Base-by-base conservation (phyloP, 1,140 invertebrate species). In the Drosophila lacteicornis region DNA sequence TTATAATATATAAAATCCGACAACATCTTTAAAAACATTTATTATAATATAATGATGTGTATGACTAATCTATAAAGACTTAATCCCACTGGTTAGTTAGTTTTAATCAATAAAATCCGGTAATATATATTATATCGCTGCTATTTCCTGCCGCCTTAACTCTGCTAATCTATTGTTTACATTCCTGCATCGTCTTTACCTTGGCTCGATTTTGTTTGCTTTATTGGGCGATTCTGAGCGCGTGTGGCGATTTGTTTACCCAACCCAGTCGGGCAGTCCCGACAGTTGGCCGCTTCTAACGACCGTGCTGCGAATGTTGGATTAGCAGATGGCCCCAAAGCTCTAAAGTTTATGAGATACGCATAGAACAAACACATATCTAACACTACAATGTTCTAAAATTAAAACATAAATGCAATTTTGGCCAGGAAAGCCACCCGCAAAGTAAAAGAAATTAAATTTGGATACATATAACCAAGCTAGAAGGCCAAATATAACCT, bases 281-380 rank as follows among this genome's bases (percentile, higher is more conserved):
- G 17, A 27, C 47, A 49, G 33, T 56, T 55, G 51, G 50, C 19
- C 15, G 27, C 11, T 15, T 55, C 71, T 62, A 62, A 75, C 49
- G 57, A 63, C 36, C 70, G 69, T 62, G 69, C 40, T 47, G 49
- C 42, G 71, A 75, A 74, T 74, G 49, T 27, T 62, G 46, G 69
- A 75, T 75, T 62, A 75, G 47, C 71, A 75, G 71, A 75, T 75
- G 71, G 71, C 58, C 57, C 49, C 30, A 60, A 60, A 36, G 19
- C 40, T 19, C 22, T 8, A 22, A 30, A 25, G 47, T 62, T 55
- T 38, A 73, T 75, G 40, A 42, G 27, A 62, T 47, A 53, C 22
- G 55, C 38, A 8, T 53, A 53, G 36, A 75, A 63, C 27, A 63
- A 55, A 75, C 12, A 43, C 6, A 15, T 6, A 36, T 11, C 19